Evolutionary conservation across 1,140 invertebrate species (phyloP).

Genomic region (Phortica variegata): DNA sequence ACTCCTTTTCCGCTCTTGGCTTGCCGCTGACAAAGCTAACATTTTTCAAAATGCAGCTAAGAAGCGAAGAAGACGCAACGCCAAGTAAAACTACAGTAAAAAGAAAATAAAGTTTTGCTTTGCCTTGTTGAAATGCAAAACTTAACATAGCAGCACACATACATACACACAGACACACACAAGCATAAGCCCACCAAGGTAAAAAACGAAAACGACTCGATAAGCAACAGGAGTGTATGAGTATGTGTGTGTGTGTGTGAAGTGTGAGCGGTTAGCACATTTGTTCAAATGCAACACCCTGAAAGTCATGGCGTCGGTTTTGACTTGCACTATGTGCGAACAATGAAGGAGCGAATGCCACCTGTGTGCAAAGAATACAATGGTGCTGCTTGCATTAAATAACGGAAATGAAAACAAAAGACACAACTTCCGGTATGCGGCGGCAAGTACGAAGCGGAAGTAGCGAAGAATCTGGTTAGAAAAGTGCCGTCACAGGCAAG

Average conservation of each 20-base stretch:
- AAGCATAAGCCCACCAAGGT: background rate
- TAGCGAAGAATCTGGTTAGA: background rate
- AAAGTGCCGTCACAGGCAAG: background rate
- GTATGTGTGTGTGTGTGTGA: background rate
- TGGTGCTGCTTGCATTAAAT: slow-evolving; percentile 44
- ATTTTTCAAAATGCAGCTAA: slow-evolving; percentile 46
- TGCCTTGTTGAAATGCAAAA: no score
- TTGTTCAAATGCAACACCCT: slow-evolving; percentile 18
- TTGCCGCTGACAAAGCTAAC: slow-evolving; percentile 25
- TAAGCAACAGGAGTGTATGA: background rate
- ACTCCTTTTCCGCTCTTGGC: no score
- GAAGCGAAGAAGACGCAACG: slow-evolving; percentile 36
- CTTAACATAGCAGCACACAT: slow-evolving; percentile 17
- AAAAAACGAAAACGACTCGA: slow-evolving; percentile 6
- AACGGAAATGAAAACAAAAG: slow-evolving; percentile 53
- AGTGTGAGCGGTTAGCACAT: slow-evolving; percentile 20
- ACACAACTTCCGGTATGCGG: slow-evolving; percentile 37
- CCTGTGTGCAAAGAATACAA: slow-evolving; percentile 15
- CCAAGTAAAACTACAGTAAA: no score
- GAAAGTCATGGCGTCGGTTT: no score
- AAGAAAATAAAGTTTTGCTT: no score
- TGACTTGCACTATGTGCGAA: slow-evolving; percentile 29
- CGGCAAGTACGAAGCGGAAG: slow-evolving; percentile 1
- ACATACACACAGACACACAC: slow-evolving; percentile 1
- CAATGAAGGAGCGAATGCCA: slow-evolving; percentile 36